A percentile compares a stretch with the other conserved stretches of the same genome.
These are phyloP conservation scores for Eurystomus glaucurus DNA, from an alignment of 2,797 vertebrate species.

Conservation along the genomic window DNA sequence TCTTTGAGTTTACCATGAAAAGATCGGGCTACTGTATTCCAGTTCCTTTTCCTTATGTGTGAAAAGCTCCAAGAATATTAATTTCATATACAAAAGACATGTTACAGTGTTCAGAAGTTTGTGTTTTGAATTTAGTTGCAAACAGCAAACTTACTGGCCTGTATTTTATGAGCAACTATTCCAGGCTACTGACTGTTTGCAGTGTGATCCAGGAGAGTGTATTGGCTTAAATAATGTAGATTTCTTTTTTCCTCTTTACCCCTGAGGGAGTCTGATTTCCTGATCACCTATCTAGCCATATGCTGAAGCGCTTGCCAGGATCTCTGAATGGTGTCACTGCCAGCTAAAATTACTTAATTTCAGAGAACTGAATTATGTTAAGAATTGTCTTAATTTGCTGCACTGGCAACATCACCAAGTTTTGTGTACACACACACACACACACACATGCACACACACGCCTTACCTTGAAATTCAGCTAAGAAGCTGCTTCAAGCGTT, in stretches of 20 bases:
- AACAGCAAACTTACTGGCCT: neutral
- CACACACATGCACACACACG: neutral
- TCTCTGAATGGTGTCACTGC: slow-evolving; percentile 24
- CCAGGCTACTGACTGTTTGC: neutral
- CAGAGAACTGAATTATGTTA: slow-evolving; percentile 13
- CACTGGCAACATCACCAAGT: neutral
- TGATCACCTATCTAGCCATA: slow-evolving; percentile 61
- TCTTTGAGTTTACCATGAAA: neutral
- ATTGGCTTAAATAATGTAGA: slow-evolving; percentile 68
- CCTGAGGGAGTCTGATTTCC: slow-evolving; percentile 63
- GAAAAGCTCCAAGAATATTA: neutral
- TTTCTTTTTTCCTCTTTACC: slow-evolving; percentile 24
- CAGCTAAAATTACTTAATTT: slow-evolving; percentile 70
- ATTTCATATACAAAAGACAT: neutral
- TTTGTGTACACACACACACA: neutral
- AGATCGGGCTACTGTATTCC: neutral
- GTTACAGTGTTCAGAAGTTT: neutral
- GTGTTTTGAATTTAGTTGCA: neutral
- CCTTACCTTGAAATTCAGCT: slow-evolving; percentile 25
- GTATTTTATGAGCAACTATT: neutral
- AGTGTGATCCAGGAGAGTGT: neutral
- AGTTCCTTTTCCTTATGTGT: neutral
- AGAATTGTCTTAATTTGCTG: slow-evolving; percentile 36
- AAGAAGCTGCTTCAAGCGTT: slow-evolving; percentile 63
- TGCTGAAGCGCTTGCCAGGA: slow-evolving; percentile 42